phyloP scores from a whole-genome alignment of 2,113 vertebrate species.

The Hypanus sabinus region DNA sequence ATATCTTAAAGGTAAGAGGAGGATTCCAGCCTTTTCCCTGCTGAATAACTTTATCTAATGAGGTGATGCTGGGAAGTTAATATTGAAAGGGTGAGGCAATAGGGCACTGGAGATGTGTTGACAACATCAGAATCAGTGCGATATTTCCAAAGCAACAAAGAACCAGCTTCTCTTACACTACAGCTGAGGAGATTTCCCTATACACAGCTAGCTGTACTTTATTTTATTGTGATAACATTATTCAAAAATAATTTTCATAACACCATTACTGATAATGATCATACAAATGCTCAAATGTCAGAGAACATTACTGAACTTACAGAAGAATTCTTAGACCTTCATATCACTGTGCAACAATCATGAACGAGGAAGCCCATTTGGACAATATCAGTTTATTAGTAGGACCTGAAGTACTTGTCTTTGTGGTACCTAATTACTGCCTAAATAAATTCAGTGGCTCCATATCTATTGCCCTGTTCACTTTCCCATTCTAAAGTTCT shows the following conservation, averaged over 20 bases:
- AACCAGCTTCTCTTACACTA: neutral
- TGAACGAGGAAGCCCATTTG: neutral
- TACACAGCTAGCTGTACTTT: neutral
- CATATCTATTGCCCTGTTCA: neutral
- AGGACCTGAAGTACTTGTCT: neutral
- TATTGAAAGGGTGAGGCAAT: neutral
- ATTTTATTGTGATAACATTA: neutral
- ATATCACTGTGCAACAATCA: neutral
- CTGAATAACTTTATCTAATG: neutral
- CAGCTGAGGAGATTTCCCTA: neutral
- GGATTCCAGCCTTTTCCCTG: neutral
- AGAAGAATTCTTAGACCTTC: neutral
- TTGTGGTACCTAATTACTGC: neutral
- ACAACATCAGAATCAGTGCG: neutral
- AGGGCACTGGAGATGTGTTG: neutral
- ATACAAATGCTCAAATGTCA: neutral
- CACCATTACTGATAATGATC: neutral
- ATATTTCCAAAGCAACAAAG: neutral
- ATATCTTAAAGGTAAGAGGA: neutral
- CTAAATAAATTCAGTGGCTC: neutral
- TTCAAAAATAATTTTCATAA: neutral
- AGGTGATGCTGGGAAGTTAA: neutral
- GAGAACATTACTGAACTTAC: neutral
- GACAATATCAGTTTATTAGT: neutral
- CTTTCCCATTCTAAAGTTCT: neutral